Conservation (phyloP, 1,140 invertebrate genomes). For the Triops cancriformis region DNA sequence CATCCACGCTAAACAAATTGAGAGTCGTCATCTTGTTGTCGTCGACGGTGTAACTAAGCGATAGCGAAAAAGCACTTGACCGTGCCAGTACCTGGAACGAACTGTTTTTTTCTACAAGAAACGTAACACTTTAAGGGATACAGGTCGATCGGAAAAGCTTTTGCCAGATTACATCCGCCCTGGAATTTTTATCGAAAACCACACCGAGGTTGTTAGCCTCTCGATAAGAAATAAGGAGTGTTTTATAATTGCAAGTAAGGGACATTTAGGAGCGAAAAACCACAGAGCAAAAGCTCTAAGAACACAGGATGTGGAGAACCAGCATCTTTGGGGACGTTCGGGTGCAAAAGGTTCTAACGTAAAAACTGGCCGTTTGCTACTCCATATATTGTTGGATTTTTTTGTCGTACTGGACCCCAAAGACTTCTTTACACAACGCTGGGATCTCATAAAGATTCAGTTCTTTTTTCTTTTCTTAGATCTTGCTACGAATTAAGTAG, state of each 20-base stretch:
- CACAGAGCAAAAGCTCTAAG: neutral
- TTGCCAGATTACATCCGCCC: neutral
- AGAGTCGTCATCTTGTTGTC: neutral
- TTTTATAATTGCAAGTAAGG: neutral
- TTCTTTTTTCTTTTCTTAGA: no score
- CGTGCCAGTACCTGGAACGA: neutral
- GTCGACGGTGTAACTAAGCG: neutral
- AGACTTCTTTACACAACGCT: no score
- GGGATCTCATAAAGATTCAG: no score
- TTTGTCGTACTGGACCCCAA: no score
- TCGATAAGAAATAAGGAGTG: neutral
- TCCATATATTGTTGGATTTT: no score
- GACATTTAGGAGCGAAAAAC: neutral
- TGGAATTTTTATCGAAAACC: neutral
- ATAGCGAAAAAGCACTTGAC: neutral
- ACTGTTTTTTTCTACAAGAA: neutral
- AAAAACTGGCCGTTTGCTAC: no score
- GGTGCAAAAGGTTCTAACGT: no score
- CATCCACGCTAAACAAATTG: conserved; percentile 6
- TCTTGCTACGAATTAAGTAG: no score
- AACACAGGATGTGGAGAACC: neutral
- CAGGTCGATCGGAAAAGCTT: neutral
- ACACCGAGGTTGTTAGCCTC: neutral
- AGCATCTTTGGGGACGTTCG: neutral
- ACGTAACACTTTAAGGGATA: no score